Evolutionary conservation across 1,140 invertebrate genomes (phyloP), one percentile per base, ranked within the genome.

Genomic region (Diplogasteroides magnus): DNA sequence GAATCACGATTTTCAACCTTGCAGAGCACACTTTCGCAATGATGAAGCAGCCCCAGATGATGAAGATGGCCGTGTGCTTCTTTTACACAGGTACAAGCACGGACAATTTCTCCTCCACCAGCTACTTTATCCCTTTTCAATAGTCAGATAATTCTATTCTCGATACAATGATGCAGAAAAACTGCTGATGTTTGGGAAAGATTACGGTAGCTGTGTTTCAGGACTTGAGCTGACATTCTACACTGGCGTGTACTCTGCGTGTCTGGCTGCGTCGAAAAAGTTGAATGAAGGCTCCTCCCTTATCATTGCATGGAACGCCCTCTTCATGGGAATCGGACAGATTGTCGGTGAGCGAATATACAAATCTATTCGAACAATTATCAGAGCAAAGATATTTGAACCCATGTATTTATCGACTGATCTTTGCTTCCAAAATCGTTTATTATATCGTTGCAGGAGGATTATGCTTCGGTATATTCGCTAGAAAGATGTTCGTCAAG

Each of bases 271-370:
- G 74, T 95, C 91, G 0, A 81, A 86, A 59, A 81, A 85, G 11
- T 89, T 96, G 83, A 90, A 91, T 0, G 86, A 88, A 1, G 59
- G 89, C 60, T 87, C 90, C 0, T 95, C 94, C 77, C 89, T 90
- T 67, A 86, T 94, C 0, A 89, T 97, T 29, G 93, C 93, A 0
- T 85, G 97, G 6, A 92, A 91, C 25, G 95, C 94, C 1, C 93
- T 97, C 64, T 90, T 92, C 72, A 91, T 97, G 75, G 94, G 94
- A 31, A 83, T 90, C 67, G 94, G 94, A 72, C 93, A 97, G 87
- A 93, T 97, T 13, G 78, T 91, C 55, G 93, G 90, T 90, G 82
- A 85, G 85, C 77, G n/a, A n/a, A n/a, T n/a, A n/a, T n/a, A n/a
- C n/a, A n/a, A n/a, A n/a, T n/a, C n/a, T n/a, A n/a, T n/a, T n/a